Conservation (phyloP, 2,797 vertebrate genomes). For the Artibeus lituratus region DNA sequence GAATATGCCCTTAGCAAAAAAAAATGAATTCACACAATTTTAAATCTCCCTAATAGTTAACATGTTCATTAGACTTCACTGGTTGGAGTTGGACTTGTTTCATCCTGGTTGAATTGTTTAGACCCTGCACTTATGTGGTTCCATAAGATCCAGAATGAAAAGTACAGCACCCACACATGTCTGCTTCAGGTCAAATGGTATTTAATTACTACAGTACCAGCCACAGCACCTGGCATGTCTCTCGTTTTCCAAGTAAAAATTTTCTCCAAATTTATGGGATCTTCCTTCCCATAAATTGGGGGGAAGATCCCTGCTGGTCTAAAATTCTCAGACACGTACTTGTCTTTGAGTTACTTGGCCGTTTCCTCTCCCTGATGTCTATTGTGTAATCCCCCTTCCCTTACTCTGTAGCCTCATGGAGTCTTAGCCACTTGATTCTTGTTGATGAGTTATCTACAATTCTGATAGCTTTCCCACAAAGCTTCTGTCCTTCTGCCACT, state of each 20-base stretch:
- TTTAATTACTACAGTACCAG: background rate
- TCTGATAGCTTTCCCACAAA: background rate
- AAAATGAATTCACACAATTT: background rate
- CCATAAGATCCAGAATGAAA: background rate
- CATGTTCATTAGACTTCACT: conserved; percentile 1
- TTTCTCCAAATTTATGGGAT: no score
- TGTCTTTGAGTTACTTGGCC: background rate
- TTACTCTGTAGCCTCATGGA: background rate
- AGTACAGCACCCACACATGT: background rate
- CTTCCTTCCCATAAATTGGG: background rate
- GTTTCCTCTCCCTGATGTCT: background rate
- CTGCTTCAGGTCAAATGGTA: background rate
- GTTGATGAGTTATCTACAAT: background rate
- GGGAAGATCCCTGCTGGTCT: background rate
- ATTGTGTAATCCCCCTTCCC: background rate
- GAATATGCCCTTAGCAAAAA: conserved; percentile 25
- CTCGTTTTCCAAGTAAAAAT: background rate
- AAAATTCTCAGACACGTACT: background rate
- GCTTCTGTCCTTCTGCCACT: background rate
- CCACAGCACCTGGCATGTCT: background rate
- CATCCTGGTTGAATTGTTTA: background rate
- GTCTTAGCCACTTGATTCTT: background rate
- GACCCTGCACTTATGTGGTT: background rate
- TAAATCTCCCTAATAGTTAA: background rate
- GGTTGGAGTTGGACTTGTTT: background rate